Conservation (phyloP, 2,888 invertebrate genomes). For the Pseudeuparius sepicola region DNA sequence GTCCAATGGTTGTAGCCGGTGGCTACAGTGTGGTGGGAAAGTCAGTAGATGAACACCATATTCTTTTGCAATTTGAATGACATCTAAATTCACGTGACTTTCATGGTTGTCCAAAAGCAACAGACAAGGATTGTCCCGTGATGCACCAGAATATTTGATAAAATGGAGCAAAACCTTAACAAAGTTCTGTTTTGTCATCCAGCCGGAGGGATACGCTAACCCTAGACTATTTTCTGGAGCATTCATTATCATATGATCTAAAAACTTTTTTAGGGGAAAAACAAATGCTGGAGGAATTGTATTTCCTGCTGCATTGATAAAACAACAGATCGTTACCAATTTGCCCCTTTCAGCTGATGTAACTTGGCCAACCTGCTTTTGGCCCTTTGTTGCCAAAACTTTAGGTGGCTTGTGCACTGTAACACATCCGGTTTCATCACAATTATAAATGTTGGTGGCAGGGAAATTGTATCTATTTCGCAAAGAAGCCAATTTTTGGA, state of each 20-base stretch:
- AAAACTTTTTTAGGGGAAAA: too few species aligned
- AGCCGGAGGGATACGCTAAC: constrained; percentile 7
- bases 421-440: constrained; percentile 8
- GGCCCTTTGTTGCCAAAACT: constrained; percentile 1
- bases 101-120: too few species aligned
- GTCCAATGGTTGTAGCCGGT: too few species aligned
- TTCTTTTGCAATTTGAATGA: too few species aligned
- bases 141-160: constrained; percentile 7
- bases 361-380: constrained; percentile 5
- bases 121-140: too few species aligned
- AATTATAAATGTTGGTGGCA: constrained; percentile 9
- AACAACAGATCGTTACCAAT: not conserved
- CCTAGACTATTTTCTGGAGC: constrained; percentile 12
- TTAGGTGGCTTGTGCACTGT: constrained; percentile 7
- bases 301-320: constrained; percentile 3
- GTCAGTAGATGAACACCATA: too few species aligned
- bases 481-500: constrained; percentile 7
- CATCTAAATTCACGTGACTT: too few species aligned
- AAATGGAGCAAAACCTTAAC: too few species aligned
- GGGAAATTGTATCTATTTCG: constrained; percentile 8
- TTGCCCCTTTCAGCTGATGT: constrained; percentile 7
- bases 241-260: constrained; percentile 14
- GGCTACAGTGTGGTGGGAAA: too few species aligned
- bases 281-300: constrained; percentile 3
- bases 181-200: constrained; percentile 13